phyloP scores from a whole-genome alignment of 2,888 invertebrate species.

The Caenorhabditis sinica region DNA sequence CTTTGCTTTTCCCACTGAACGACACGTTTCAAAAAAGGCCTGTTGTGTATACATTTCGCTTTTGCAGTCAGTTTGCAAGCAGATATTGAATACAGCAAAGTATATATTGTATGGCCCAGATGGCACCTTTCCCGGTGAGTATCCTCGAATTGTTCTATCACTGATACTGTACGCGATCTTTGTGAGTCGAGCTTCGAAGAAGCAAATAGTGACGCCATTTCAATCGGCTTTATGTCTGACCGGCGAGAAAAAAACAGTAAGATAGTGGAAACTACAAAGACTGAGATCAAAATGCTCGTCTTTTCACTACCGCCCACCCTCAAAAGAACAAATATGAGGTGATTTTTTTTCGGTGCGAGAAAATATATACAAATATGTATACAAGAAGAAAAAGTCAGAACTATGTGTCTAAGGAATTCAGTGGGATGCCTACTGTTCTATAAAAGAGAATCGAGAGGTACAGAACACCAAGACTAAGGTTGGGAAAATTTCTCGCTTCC shows the following conservation, averaged over 20 bases:
- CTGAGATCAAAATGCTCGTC: constrained; percentile 50
- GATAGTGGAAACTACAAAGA: constrained; percentile 45
- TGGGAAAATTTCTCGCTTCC: too few relatives aligned
- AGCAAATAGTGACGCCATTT: constrained; percentile 24
- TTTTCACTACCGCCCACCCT: constrained; percentile 46
- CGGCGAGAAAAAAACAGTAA: background rate
- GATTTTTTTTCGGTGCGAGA: constrained; percentile 1
- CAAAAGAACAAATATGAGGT: constrained; percentile 45
- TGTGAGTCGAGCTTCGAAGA: background rate
- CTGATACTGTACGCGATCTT: constrained; percentile 11
- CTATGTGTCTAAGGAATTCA: constrained; percentile 48
- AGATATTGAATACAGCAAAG: background rate
- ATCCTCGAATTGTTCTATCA: background rate
- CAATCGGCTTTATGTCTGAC: background rate
- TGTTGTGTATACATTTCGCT: constrained; percentile 38
- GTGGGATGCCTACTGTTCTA: constrained; percentile 21
- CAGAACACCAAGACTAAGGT: too few relatives aligned
- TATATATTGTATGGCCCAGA: background rate
- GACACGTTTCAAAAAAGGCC: constrained; percentile 41
- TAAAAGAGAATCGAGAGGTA: constrained; percentile 18
- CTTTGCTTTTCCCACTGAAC: background rate
- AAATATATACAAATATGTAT: constrained; percentile 57
- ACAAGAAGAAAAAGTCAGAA: constrained; percentile 32
- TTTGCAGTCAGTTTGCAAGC: constrained; percentile 31
- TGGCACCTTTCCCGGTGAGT: constrained; percentile 50